Base-by-base conservation (phyloP, 2,888 invertebrate genomes). In the Eupithecia pulchellata region DNA sequence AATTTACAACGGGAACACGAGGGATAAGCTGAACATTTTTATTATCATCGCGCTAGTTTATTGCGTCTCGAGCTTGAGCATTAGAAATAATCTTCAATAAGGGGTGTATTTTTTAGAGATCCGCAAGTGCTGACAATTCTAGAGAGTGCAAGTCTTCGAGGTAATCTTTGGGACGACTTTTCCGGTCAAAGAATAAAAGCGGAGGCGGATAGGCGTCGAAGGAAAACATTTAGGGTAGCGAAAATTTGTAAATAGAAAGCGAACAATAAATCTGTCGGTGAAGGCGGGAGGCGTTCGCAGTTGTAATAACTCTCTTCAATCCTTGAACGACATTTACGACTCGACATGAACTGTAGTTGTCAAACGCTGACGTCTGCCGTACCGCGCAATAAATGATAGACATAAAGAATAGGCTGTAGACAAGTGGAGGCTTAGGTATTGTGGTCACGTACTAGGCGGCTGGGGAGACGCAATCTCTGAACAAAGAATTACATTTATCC, bases 401-500 rank as follows among this genome's bases (percentile, higher is more conserved):
- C 89, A 88, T 85, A 89, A 88, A 85, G 71, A 83, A 86, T 85
- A 88, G 86, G 86, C 87, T 84, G 89, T 82, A 91, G 91, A 91
- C 89, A 89, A 88, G 84, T 79, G 81, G 64, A 77, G 76, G 71
- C 81, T 89, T 88, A 79, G 79, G 86, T 88, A 94, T 93, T 91
- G 89, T 87, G 90, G 89, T 92, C 93, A 94, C 94, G 93, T 93
- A 82, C 76, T 73, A 81, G 83, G 84, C 88, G 86, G 86, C 84
- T 82, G 77, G 88, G 88, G 90, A 89, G 91, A 89, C 91, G 88
- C 91, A 93, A 93, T 93, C 92, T 91, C 88, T 88, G 84, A 83
- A 79, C 85, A 89, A 92, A 91, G 91, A 92, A 93, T 93, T 92
- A 93, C 92, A 91, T 93, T 92, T 91, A 91, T 90, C 86, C 86